Evolutionary conservation across 2,888 invertebrate genomes (phyloP), one percentile per base, ranked within the genome.

Genomic region (Tetramorium bicarinatum): DNA sequence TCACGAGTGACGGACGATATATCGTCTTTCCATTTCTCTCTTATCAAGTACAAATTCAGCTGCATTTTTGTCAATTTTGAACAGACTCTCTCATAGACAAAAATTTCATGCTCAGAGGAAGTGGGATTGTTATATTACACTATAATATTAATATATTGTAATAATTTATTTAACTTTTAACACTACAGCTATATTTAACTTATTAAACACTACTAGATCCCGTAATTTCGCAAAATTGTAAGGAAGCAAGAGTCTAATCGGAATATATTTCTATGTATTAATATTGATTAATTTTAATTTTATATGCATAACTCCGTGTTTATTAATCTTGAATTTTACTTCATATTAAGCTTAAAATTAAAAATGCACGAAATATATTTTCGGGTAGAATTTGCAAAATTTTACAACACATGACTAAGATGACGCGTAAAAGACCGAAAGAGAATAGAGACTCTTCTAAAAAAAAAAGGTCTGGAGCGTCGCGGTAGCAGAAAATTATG

Each of bases 401-500:
- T 62, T 62, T 29, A 49, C 7, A 0, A 3, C 21, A 64, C 34
- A 11, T 7, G n/a, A 13, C 13, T 47, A 54, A 71, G 74, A 34
- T n/a, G 44, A n/a, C 21, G 44, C 29, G 66, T 41, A 38, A 49
- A 8, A 11, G 9, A 29, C 4, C 11, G 38, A 3, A 18, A 21
- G 21, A n/a, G 34, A 66, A 41, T 34, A 34, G n/a, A 18, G 34
- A 4, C 72, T 8, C 18, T 34, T 38, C 1, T 18, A 3, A 34
- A 8, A 18, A 47, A 54, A 56, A 49, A 72, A 59, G 47, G 44
- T 21, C 9, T 11, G 56, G 25, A 29, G 25, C 59, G 15, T 71
- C 47, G 47, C 47, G 25, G 47, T 21, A 71, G 72, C 44, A 18
- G 47, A 25, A 80, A 80, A 80, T 80, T 80, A 80, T 80, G 79